Percentiles rank a stretch among this genome's conserved stretches.
These are phyloP conservation scores for Serranus cabrilla DNA, from an alignment of 2,797 vertebrate species.

Conservation along the genomic window DNA sequence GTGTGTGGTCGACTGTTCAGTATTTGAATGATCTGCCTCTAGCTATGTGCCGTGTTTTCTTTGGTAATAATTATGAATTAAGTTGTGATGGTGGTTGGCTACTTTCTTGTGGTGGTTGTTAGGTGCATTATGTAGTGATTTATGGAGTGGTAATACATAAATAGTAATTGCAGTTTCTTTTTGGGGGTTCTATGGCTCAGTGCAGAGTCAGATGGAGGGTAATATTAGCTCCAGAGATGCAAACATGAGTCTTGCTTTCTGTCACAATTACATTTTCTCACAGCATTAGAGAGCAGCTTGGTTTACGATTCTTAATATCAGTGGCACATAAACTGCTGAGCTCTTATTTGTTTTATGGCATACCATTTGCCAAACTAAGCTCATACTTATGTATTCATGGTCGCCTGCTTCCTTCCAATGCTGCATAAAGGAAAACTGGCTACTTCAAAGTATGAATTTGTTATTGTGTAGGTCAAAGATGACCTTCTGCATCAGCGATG, in stretches of 20 bases:
- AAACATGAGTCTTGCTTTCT: slow-evolving; percentile 4
- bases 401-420: not conserved
- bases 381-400: not conserved
- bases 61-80: not conserved
- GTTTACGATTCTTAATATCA: not conserved
- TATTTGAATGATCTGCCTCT: not conserved
- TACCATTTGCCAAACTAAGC: not conserved
- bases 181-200: not conserved
- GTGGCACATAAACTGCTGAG: not conserved
- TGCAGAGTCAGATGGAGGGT: slow-evolving; percentile 5
- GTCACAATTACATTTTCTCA: not conserved
- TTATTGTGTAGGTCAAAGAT: not conserved
- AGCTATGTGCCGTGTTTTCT: not conserved
- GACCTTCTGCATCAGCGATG: not conserved
- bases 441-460: not conserved
- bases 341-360: no score
- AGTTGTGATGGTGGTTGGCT: not conserved
- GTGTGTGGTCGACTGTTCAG: no score
- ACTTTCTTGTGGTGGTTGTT: slow-evolving; percentile 2
- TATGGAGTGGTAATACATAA: not conserved
- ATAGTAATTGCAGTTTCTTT: slow-evolving; percentile 4
- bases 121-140: slow-evolving; percentile 2
- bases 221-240: not conserved
- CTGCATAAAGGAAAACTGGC: not conserved
- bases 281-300: not conserved